Evolutionary conservation across 1,140 invertebrate species (phyloP).

Genomic region (Linepithema humile): DNA sequence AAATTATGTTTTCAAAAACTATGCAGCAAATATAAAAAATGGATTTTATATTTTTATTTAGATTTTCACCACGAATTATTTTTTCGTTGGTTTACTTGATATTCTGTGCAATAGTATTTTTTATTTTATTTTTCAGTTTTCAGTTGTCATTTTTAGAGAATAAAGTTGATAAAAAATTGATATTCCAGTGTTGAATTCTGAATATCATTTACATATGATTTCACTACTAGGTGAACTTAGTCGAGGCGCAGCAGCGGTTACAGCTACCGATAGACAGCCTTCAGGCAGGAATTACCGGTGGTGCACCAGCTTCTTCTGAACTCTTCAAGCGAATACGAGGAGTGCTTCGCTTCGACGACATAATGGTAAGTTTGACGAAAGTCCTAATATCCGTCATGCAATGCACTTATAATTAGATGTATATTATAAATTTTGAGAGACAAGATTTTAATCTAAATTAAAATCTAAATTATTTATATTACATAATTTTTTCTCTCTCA

Average conservation of each 20-base stretch:
- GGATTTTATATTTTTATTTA: background rate
- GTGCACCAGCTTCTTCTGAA: constrained; percentile 90
- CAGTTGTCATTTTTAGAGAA: background rate
- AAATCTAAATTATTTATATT: too few species aligned
- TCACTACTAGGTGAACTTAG: constrained; percentile 73
- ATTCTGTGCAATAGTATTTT: too few species aligned
- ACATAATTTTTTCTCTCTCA: background rate
- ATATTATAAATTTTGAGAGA: background rate
- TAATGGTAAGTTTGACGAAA: constrained; percentile 81
- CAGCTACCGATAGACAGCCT: constrained; percentile 84
- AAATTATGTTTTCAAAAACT: background rate
- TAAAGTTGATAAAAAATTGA: constrained; percentile 4
- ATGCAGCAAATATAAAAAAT: background rate
- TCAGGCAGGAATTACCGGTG: constrained; percentile 89
- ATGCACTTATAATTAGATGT: background rate
- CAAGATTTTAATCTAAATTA: constrained; percentile 6
- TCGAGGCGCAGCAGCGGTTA: constrained; percentile 81
- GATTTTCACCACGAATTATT: too few species aligned
- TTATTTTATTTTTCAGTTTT: too few species aligned
- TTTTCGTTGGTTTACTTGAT: too few species aligned
- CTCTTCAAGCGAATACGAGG: constrained; percentile 88
- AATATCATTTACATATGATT: background rate
- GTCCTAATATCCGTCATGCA: background rate
- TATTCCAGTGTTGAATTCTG: background rate
- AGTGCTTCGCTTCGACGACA: constrained; percentile 81